phyloP scores from a whole-genome alignment of 2,113 vertebrate species.

The Microcebus murinus region DNA sequence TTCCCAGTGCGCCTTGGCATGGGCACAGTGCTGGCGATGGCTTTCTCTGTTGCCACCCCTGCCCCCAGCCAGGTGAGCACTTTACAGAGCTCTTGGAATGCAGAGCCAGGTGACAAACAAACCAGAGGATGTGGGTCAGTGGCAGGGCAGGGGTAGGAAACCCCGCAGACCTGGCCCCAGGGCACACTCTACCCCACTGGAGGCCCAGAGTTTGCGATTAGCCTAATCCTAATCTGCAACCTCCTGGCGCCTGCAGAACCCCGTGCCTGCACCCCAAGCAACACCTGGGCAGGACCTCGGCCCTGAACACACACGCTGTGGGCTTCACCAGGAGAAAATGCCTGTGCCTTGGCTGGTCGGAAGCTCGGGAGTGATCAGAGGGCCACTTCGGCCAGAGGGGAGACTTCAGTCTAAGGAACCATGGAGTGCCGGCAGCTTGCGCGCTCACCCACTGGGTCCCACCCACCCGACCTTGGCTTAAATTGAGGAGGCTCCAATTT shows the following conservation, averaged over 20 bases:
- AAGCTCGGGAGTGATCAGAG: neutral
- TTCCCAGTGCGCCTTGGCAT: neutral
- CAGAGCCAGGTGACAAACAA: neutral
- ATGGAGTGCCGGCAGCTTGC: neutral
- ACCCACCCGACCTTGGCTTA: neutral
- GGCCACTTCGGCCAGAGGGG: neutral
- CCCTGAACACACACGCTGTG: neutral
- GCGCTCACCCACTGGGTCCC: accelerated
- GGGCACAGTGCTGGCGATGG: accelerated
- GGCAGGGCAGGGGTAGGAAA: neutral
- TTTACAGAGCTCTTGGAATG: accelerated
- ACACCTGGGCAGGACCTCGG: neutral
- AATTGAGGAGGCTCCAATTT: neutral
- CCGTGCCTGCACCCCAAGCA: neutral
- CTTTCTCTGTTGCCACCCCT: neutral
- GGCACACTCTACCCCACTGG: accelerated
- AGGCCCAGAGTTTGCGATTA: too few relatives aligned
- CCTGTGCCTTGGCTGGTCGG: neutral
- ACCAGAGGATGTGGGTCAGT: neutral
- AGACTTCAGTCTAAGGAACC: neutral
- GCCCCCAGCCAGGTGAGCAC: neutral
- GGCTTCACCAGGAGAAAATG: neutral
- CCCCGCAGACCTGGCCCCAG: neutral
- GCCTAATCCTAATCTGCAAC: neutral
- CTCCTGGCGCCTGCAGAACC: neutral